Base-by-base conservation (phyloP, 2,113 vertebrate genomes). In the Zosterops japonicus region DNA sequence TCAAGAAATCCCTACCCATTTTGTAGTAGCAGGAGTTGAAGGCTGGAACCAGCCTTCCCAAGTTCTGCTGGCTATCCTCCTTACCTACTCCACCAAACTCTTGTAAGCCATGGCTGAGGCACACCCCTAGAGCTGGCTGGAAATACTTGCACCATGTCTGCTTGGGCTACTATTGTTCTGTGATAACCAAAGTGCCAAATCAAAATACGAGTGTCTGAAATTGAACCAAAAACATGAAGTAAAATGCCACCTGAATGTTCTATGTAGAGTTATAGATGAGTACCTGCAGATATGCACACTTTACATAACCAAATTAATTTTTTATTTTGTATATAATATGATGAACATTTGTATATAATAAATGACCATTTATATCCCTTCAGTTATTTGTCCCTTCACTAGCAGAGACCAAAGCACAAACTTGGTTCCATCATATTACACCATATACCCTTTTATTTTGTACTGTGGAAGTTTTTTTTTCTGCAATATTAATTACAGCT, bases 251-350 rank as follows among this genome's bases (percentile, higher is more conserved):
- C 4, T 28, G n/a, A 36, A 64, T 56, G 18, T 71, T 63, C 46
- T 46, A 0, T 52, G 18, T 36, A 25, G 28, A 64, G 2, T 53
- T 65, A 39, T 2, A 39, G 11, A n/a, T 10, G 8, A 47, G 18
- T 27, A 69, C 5, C 18, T 64, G 18, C 11, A 29, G 6, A 17
- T 3, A 10, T 5, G 4, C 24, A 41, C 14, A 23, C 2, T 20
- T 47, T 70, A 55, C 31, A 35, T 39, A 7, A 1, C 5, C 8
- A 77, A 80, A 72, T 16, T 5, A 3, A 25, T 35, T 71, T 74
- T 8, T 52, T 79, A 33, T 67, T 77, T 72, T 59, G 29, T 15
- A 13, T 56, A 5, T 13, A n/a, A 57, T 74, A 28, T 10, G 22
- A 36, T 27, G 14, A 87, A 36, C 9, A 16, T 39, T 55, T 39